Base-by-base conservation (phyloP, 2,797 vertebrate genomes). In the Acomys russatus region DNA sequence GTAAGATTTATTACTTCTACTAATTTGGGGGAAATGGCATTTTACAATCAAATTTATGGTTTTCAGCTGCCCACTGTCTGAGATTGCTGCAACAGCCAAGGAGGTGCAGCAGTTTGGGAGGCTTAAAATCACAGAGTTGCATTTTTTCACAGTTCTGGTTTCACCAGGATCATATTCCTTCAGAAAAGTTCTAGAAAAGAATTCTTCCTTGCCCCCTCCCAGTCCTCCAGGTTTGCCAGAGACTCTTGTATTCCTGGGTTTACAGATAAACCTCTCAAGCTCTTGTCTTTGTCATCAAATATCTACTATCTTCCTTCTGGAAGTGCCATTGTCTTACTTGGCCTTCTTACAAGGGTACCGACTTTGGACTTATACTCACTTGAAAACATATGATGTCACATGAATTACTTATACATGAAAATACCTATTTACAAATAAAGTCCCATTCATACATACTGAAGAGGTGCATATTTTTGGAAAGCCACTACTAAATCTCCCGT, bases 361-460 rank as follows among this genome's bases (percentile, higher is more conserved):
- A 12, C 56, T 63, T 1, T 88, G 11, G 35, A 83, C 51, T 76
- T 64, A 80, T 25, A n/a, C 28, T 59, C 14, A 59, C 2, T 14
- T 30, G 61, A 90, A 73, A 25, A 11, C 61, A 56, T 90, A 77
- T n/a, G 20, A 84, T 23, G 49, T 88, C 61, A 63, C 82, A 18
- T 84, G 74, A 88, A 85, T 11, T 59, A 77, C 73, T n/a, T 89
- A 49, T 3, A 88, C 86, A 17, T 88, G 0, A 23, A 44, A 87
- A 77, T 88, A 77, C 0, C 25, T 93, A 56, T 88, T 90, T 94
- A 74, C 73, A 92, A 93, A 92, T 92, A 87, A 88, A 44, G 14
- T 93, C 28, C 56, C 3, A 44, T 93, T 85, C 51, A 71, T 25
- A 88, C 17, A 22, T 90, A 70, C 54, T 56, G 17, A 4, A 23